Conservation (phyloP, 1,140 invertebrate genomes). For the Ridgeia piscesae region DNA sequence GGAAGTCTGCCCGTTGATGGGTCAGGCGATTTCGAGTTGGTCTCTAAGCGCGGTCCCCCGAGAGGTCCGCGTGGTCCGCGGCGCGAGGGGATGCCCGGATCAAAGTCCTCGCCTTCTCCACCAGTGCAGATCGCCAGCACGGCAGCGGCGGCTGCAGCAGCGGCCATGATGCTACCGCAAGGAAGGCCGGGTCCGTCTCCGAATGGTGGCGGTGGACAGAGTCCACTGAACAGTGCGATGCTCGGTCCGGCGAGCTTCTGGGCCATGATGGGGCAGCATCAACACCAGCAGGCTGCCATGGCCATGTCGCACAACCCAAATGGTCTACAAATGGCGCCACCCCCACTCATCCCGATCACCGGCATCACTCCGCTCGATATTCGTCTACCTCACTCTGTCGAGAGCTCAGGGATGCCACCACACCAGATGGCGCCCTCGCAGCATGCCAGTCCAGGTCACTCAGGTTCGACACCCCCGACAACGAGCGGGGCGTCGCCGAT, state of each 20-base stretch:
- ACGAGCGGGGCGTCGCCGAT: not conserved
- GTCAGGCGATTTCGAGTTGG: constrained; percentile 45
- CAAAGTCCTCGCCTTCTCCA: not conserved
- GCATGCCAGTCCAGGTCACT: constrained; percentile 14
- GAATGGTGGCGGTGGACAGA: constrained; percentile 27
- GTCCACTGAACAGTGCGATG: not conserved
- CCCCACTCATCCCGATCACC: constrained; percentile 36
- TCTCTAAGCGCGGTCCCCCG: constrained; percentile 51
- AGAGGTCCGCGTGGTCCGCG: constrained; percentile 51
- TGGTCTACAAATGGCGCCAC: constrained; percentile 29
- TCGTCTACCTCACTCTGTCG: not conserved
- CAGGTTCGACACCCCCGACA: constrained; percentile 17
- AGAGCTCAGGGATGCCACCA: constrained; percentile 7
- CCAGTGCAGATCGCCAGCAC: not conserved
- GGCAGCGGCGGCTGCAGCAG: constrained; percentile 32
- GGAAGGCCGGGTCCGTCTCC: constrained; percentile 38
- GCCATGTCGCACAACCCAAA: constrained; percentile 17
- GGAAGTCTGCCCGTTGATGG: constrained; percentile 46
- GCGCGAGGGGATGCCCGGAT: constrained; percentile 39
- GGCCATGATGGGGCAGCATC: constrained; percentile 42
- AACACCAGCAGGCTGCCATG: constrained; percentile 35
- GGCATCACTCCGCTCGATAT: constrained; percentile 19
- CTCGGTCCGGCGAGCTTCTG: constrained; percentile 28
- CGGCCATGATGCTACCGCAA: constrained; percentile 29
- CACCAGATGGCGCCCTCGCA: not conserved